Conservation (phyloP, 2,113 vertebrate species). For the Platysternon megacephalum region DNA sequence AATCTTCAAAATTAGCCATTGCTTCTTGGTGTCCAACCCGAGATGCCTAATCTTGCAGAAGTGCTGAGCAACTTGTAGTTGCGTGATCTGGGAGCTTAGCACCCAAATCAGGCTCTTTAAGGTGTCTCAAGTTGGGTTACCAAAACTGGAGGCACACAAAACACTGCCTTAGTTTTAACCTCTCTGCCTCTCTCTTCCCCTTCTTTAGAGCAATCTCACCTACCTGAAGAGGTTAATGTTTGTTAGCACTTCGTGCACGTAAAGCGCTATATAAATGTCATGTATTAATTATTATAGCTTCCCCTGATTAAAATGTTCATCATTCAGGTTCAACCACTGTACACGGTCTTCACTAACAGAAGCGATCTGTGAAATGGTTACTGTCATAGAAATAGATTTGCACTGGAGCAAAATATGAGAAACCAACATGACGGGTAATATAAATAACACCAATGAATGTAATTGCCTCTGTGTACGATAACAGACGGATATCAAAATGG, state of each 20-base stretch:
- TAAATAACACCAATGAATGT: background rate
- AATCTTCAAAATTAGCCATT: no score
- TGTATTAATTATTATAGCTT: background rate
- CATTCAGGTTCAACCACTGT: background rate
- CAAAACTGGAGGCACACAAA: background rate
- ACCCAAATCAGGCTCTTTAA: background rate
- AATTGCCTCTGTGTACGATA: background rate
- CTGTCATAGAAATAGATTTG: background rate
- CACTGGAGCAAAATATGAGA: background rate
- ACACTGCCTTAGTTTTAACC: background rate
- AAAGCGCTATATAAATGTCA: background rate
- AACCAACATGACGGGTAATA: background rate
- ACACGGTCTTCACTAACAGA: background rate
- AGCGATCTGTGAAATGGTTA: background rate
- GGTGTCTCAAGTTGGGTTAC: background rate
- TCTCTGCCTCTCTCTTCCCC: background rate
- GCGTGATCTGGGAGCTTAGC: background rate
- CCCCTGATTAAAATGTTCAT: background rate
- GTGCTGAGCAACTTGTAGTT: background rate
- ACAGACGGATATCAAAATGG: background rate
- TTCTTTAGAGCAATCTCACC: background rate
- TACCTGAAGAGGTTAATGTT: background rate
- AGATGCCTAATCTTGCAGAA: background rate
- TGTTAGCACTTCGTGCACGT: background rate
- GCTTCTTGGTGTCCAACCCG: background rate